Evolutionary conservation across 2,888 invertebrate species (phyloP), one percentile per base, ranked within the genome.

Genomic region (Trachelus stipa): DNA sequence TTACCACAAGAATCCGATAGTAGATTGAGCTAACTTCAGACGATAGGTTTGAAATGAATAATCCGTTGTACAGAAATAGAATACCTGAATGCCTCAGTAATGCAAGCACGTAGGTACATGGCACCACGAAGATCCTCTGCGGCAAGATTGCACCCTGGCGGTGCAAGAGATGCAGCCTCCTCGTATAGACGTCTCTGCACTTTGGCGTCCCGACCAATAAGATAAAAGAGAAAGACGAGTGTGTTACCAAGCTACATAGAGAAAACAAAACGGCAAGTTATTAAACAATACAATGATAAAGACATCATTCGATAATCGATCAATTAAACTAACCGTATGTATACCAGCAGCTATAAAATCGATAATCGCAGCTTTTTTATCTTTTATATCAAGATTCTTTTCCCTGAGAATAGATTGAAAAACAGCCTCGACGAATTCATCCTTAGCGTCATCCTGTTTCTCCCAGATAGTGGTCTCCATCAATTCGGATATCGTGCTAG

Each of bases 321-420:
- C 23, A 23, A 56, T 56, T 34, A 79, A 84, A 84, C 91, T 92
- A 90, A 97, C 95, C 88, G 97, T 97, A 90, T 97, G 96, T 88
- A 97, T 97, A 74, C 97, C 97, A 68, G 97, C 97, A 11, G 96
- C 96, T 85, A 97, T 95, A 87, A 97, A 97, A 91, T 97, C 97
- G 73, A 97, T 96, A 76, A 97, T 95, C 0, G 96, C 96, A 0
- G 96, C 96, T 87, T 96, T 96, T 91, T 97, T 97, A 88, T 97
- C 97, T 75, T 95, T 92, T 87, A 95, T 94, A 87, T 97, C 97
- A 73, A 97, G 92, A 80, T 94, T 94, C 37, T 94, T 94, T 73
- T 96, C 95, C 69, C 94, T 93, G 73, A 97, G 92, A 79, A 97
- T 96, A 79, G 95, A 95, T 78, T 95, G 93, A 88, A 97, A 96